Percentiles rank a stretch among this genome's conserved stretches.
Evolutionary conservation across 2,797 vertebrate genomes (phyloP).

Genomic region (Periparus ater): DNA sequence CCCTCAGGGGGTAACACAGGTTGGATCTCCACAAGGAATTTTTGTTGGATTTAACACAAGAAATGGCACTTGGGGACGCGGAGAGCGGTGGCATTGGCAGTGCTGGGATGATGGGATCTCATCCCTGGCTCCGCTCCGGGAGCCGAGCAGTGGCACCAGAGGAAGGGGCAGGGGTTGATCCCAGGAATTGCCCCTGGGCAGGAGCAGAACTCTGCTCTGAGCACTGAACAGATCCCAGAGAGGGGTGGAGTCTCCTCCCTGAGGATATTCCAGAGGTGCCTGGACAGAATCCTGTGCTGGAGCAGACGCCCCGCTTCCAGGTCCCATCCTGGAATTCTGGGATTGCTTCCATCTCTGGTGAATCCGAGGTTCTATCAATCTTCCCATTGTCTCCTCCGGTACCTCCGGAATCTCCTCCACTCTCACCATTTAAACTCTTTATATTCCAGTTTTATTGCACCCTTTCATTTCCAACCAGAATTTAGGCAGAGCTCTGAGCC

Average conservation of each 20-base stretch:
- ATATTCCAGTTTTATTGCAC: not conserved
- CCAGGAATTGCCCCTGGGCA: not conserved
- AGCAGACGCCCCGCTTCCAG: not conserved
- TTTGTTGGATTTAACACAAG: not conserved
- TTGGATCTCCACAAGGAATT: not conserved
- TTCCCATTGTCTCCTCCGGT: rapidly evolving
- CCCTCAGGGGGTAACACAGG: too few species aligned
- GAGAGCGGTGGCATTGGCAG: not conserved
- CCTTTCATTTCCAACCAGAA: not conserved
- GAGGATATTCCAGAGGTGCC: not conserved
- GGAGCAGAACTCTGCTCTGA: not conserved
- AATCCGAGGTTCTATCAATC: not conserved
- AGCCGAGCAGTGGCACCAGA: not conserved
- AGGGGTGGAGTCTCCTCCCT: not conserved
- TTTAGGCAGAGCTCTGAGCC: not conserved
- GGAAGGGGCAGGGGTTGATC: not conserved
- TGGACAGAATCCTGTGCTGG: not conserved
- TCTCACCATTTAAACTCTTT: not conserved
- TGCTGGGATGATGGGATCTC: not conserved
- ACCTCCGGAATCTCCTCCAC: rapidly evolving
- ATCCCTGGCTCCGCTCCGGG: not conserved
- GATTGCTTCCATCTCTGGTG: not conserved
- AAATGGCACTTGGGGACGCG: not conserved
- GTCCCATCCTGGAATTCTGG: not conserved
- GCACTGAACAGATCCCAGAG: not conserved